Base-by-base conservation (phyloP, 2,113 vertebrate genomes). In the Forbesichthys papilliferus region DNA sequence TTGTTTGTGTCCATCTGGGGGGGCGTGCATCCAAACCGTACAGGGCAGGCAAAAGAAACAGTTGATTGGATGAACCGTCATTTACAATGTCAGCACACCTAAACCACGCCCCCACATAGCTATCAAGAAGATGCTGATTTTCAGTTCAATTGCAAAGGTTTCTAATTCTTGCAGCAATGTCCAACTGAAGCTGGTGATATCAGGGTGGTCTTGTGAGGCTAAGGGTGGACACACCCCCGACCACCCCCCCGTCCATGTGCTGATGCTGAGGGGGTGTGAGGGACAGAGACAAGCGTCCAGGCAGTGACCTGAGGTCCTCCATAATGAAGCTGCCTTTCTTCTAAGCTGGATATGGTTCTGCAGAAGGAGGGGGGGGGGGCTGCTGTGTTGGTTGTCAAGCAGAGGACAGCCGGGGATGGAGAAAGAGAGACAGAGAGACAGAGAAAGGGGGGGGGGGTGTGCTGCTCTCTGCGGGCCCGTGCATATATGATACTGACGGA, bases 401-500 rank as follows among this genome's bases (percentile, higher is more conserved):
- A 20, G 20, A 20, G 20, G 20, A 20, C 1, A 20, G 20, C 20
- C 20, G 20, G 1, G 20, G 20, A 20, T 20, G 20, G 54, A 7
- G 14, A 13, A 8, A n/a, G 54, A 16, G 54, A 4, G 54, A 9
- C 12, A 55, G 53, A n/a, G 53, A n/a, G 12, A 16, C 1, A 16
- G 53, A 55, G 12, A 16, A n/a, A n/a, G 53, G n/a, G 8, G 53
- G 3, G 14, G 14, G 53, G 14, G 53, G 64, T n/a, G 9, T 46
- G 33, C 20, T 20, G n/a, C 14, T 20, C 42, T 48, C 11, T 3
- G 11, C 13, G 33, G 75, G 82, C 68, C 68, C 75, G 71, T 85
- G 73, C 80, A 84, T 82, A 74, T 88, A 85, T 86, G 78, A 85
- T 80, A 76, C 36, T 3, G 36, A 42, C 4, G 36, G 36, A 69